Percentiles rank a stretch among this genome's conserved stretches.
Conservation (phyloP, 1,140 invertebrate species). For the Drosophila kohkoa region DNA sequence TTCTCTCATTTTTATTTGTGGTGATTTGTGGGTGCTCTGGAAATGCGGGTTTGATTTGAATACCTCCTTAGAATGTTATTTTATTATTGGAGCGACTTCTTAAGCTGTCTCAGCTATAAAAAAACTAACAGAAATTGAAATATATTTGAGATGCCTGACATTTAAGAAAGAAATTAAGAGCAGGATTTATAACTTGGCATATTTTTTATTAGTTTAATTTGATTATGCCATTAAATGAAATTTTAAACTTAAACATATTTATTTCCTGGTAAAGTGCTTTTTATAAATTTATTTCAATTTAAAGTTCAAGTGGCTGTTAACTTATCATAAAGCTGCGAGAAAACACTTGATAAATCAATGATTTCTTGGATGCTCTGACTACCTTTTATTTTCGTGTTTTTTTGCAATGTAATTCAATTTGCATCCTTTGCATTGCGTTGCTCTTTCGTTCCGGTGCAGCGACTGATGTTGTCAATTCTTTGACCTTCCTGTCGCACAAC, state of each 20-base stretch:
- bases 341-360: not conserved
- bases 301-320: not conserved
- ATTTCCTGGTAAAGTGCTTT: too few species aligned
- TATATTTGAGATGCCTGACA: not conserved
- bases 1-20: slow-evolving; percentile 2
- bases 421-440: slow-evolving; percentile 1
- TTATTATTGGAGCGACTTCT: slow-evolving; percentile 4
- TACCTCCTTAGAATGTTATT: slow-evolving; percentile 14
- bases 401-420: slow-evolving; percentile 26
- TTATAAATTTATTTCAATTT: too few species aligned
- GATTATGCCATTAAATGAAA: too few species aligned
- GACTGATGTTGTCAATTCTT: slow-evolving; percentile 19
- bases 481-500: slow-evolving; percentile 49
- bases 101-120: slow-evolving; percentile 7
- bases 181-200: not conserved
- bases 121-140: slow-evolving; percentile 1
- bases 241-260: too few species aligned
- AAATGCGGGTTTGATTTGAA: slow-evolving; percentile 34
- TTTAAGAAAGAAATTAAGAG: not conserved
- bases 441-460: slow-evolving; percentile 14
- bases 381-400: not conserved
- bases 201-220: too few species aligned
- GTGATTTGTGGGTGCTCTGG: slow-evolving; percentile 45
- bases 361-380: not conserved
- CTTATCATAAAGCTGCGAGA: not conserved